Evolutionary conservation across 2,797 vertebrate species (phyloP), one percentile per base, ranked within the genome.

Genomic region (Cyprinodon diabolis): DNA sequence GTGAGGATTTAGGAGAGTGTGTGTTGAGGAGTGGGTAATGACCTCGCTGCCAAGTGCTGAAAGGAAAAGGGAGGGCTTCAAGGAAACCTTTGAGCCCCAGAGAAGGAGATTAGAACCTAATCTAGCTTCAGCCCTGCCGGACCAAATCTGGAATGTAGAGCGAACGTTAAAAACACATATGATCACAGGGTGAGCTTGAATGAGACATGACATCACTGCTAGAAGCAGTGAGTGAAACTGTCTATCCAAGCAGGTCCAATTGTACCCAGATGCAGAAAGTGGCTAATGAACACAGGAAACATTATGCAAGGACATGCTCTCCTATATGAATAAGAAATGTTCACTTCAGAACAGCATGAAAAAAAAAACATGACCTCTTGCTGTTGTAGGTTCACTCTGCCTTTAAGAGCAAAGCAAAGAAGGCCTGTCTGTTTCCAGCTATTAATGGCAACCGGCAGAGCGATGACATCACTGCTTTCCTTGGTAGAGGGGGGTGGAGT

Each of bases 391-490:
- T 21, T 60, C 51, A 66, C 88, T 93, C 89, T 81, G 84, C 74
- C 92, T 94, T 94, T 94, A 94, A 94, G 90, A 91, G 80, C 86
- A 85, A 76, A 89, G 84, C 66, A 76, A 87, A 87, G 91, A 92
- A 92, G 90, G 87, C 85, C 87, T 82, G 92, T 90, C 91, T 91
- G 87, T 93, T 94, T 93, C 89, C 60, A 82, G 91, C 90, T 92
- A 95, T 94, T 92, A 92, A 93, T 92, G 93, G 92, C 85, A 88
- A 80, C 89, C 78, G 84, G 86, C 7, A 10, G 83, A 87, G 73
- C 84, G 79, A 90, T 95, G 95, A 96, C 94, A 94, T 96, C 94
- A 95, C 70, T 74, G 81, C 84, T 91, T 84, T 74, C 86, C 90
- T 90, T 84, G 79, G 62, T 43, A 45, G 62, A 48, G 23, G 79